Evolutionary conservation across 2,113 vertebrate species (phyloP), one percentile per base, ranked within the genome.

Genomic region (Vimba vimba): DNA sequence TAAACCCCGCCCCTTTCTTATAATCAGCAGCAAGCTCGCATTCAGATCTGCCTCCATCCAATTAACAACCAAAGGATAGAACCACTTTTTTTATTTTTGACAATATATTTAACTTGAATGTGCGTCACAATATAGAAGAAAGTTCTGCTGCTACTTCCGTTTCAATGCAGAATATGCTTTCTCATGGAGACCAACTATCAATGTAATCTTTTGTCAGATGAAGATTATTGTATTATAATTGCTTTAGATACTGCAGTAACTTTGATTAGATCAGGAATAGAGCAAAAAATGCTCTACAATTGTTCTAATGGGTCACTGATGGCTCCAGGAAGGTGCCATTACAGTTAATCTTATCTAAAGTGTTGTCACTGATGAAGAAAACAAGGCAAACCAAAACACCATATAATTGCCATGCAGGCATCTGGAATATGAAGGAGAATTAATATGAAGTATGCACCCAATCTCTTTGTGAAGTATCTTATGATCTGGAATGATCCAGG

Each of bases 401-500:
- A 10, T 17, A 79, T 47, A 83, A 69, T 55, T 74, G 75, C 78
- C 27, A 50, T 50, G 12, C 52, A 69, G 39, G 71, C 50, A 71
- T 79, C 19, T 43, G 74, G 59, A 50, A 90, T 83, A 87, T 82
- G 83, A 91, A 90, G 55, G n/a, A 81, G 9, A 36, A 27, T 33
- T 52, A 47, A 77, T 79, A 88, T 88, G 75, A 86, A 55, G 74
- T 86, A 77, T 86, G n/a, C 47, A 87, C 39, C 12, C 71, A 89
- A 87, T 87, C 79, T 87, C 83, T 87, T 80, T 86, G 87, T 62
- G 23, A 69, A 88, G 90, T 88, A 91, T 91, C 17, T 81, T 9
- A 92, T 90, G 87, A 89, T 86, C 83, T 85, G 79, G 86, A 91
- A 93, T 91, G 52, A 91, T 90, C 85, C 89, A 86, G 82, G 87